phyloP scores from a whole-genome alignment of 2,113 vertebrate species.

The Brachyhypopomus occidentalis region DNA sequence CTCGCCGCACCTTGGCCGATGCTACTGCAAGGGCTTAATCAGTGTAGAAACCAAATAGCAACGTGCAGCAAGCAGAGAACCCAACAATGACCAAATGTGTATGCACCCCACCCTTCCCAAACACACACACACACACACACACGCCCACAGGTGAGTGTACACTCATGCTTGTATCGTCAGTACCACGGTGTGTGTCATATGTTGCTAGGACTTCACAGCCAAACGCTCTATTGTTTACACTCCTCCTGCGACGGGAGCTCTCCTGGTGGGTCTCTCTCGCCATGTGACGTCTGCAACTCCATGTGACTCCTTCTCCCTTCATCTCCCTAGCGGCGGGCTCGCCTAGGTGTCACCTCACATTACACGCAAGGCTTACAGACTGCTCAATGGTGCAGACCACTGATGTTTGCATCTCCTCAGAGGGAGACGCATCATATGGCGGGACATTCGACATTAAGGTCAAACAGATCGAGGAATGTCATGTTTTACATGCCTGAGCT shows the following conservation, averaged over 20 bases:
- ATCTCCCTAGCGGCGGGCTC: not conserved
- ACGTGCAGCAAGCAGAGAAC: not conserved
- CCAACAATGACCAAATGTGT: not conserved
- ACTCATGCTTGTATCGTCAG: constrained; percentile 4
- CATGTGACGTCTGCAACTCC: not conserved
- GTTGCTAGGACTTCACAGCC: constrained; percentile 15
- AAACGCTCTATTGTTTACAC: constrained; percentile 25
- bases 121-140: constrained; percentile 9
- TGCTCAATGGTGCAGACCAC: not conserved
- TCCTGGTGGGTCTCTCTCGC: not conserved
- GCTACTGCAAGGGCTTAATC: constrained; percentile 35
- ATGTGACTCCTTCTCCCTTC: not conserved
- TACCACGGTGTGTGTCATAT: not conserved
- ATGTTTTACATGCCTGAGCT: too few species aligned
- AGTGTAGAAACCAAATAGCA: constrained; percentile 6
- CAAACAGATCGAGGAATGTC: too few species aligned
- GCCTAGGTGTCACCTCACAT: constrained; percentile 31
- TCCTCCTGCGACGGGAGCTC: not conserved
- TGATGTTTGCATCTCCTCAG: not conserved
- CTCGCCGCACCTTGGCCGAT: not conserved
- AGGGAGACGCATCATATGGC: not conserved
- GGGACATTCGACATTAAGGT: not conserved
- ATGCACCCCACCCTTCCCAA: not conserved
- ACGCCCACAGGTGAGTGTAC: not conserved
- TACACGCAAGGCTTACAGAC: not conserved